Base-by-base conservation (phyloP, 2,113 vertebrate species). In the Onychostruthus taczanowskii region DNA sequence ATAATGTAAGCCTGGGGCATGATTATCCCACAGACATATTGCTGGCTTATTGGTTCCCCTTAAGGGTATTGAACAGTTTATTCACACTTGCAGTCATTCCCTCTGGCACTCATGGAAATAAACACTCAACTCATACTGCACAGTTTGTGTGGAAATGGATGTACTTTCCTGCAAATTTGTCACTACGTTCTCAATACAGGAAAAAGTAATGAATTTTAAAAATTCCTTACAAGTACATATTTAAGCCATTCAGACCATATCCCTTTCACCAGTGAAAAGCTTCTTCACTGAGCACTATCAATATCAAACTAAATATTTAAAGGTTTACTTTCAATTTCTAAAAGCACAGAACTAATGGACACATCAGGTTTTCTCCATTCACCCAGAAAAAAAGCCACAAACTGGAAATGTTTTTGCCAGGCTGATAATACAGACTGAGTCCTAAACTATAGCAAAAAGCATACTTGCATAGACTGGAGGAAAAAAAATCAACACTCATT, bases 381-480 rank as follows among this genome's bases (percentile, higher is more conserved):
- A 59, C 18, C 5, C 58, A 56, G 31, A 68, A 68, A 33, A 33
- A 55, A 82, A 73, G 16, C 3, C 20, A 62, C 13, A 56, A 61
- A 76, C 21, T 64, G 13, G 3, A 85, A 75, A 24, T 10, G 23
- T 33, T 64, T 86, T 52, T n/a, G 61, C 50, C 11, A 31, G 47
- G 0, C 6, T 46, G 19, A 8, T 55, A 66, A 66, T 20, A 81
- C 4, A 84, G 16, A 28, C 5, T 15, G 39, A 50, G 28, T 31
- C 26, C 37, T 67, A 74, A 84, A 53, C 5, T 7, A 44, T 0
- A 49, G 23, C 0, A 0, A 30, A 27, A 61, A 18, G 17, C 77
- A 58, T 12, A 73, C 10, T 30, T 53, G 28, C 28, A 62, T 2
- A 73, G 22, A 24, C 10, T 28, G 23, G 20, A 23, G 20, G 0